Evolutionary conservation across 2,113 vertebrate species (phyloP).

Genomic region (human (Homo sapiens)): GRCh38 chr3:180497501-180498000

Average conservation of each 20-base stretch:
- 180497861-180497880: too few relatives aligned
- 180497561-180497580: background rate
- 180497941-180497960: too few relatives aligned
- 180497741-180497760: background rate
- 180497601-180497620: background rate
- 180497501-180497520: background rate
- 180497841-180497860: too few relatives aligned
- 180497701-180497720: background rate
- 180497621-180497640: background rate
- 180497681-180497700: background rate
- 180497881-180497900: too few relatives aligned
- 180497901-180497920: too few relatives aligned
- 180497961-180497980: too few relatives aligned
- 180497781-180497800: too few relatives aligned
- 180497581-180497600: background rate
- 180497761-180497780: too few relatives aligned
- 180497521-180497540: background rate
- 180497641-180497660: background rate
- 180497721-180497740: background rate
- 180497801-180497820: too few relatives aligned
- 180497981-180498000: too few relatives aligned
- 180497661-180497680: background rate
- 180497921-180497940: too few relatives aligned
- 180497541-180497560: background rate
- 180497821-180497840: too few relatives aligned